Conservation (phyloP, 2,113 vertebrate genomes). For the Desmodus rotundus region DNA sequence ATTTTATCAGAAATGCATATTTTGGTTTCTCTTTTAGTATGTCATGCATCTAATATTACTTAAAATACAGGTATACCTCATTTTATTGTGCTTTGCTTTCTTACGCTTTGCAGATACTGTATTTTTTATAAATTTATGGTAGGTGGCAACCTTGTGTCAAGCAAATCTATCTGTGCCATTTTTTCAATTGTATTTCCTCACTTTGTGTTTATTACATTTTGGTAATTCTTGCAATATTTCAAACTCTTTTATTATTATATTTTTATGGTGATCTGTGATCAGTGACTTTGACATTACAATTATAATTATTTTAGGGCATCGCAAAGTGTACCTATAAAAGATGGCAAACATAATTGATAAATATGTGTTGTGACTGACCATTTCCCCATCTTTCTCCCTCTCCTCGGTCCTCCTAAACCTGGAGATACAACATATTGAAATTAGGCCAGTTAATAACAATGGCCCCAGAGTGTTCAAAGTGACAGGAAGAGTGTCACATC, state of each 20-base stretch:
- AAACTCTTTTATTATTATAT: background rate
- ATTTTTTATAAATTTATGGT: background rate
- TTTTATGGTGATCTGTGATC: background rate
- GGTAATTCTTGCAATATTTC: background rate
- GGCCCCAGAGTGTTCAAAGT: background rate
- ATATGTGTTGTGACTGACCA: background rate
- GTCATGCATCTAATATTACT: background rate
- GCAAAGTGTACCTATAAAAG: background rate
- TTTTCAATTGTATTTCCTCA: background rate
- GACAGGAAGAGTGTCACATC: background rate
- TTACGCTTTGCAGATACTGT: background rate
- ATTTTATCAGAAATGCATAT: background rate
- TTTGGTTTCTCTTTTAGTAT: background rate
- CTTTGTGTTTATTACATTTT: background rate
- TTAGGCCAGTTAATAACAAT: background rate
- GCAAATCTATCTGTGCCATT: background rate
- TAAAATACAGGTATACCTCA: background rate
- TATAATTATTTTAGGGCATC: background rate
- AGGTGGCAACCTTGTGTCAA: background rate
- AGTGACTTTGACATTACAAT: background rate
- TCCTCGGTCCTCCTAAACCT: background rate
- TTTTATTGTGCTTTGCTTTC: background rate
- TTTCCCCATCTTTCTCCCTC: background rate
- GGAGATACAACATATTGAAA: background rate
- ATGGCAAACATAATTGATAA: background rate